Base-by-base conservation (phyloP, 2,797 vertebrate species). In the Euphonia xanthogaster region DNA sequence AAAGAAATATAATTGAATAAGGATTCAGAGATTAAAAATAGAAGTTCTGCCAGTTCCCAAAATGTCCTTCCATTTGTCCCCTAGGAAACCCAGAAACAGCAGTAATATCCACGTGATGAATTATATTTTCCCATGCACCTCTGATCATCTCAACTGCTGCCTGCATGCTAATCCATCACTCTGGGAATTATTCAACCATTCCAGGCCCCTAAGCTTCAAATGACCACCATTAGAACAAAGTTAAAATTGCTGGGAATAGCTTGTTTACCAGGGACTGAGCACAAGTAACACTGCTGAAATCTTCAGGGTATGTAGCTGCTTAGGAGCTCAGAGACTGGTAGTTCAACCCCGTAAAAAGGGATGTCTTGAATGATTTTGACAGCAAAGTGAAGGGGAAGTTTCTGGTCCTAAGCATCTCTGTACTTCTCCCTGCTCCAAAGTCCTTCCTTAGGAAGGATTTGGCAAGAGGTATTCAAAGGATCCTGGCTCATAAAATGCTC, bases 51-150 rank as follows among this genome's bases (percentile, higher is more conserved):
- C n/a, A 65, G 21, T 53, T 77, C 39, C 47, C 24, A 47, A n/a
- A 67, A 58, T 7, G 12, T 23, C 37, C 24, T 83, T 71, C 37
- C 6, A 14, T 24, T 66, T 65, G 25, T 74, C 5, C 12, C 14
- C 18, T 42, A 67, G 51, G 66, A 87, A 40, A 4, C 19, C 13
- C 25, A 54, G 27, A 70, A 39, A 87, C 22, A 55, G 44, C 48
- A 58, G 25, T 24, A 80, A 91, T 48, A 90, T 28, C 75, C 2
- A 12, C 12, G n/a, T 60, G 45, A 86, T 67, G 6, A 90, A 67
- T 77, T 66, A 37, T 37, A 74, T 63, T 88, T 90, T 90, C 81
- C 68, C 62, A 57, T 19, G 62, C 30, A 74, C 48, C 24, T 95
- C 10, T 63, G 39, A 86, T 39, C 50, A 92, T n/a, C 47, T 88